Percentiles rank a stretch among this genome's conserved stretches.
Conservation (phyloP, 53 echinoderm and acorn worm species). For the Luidia sarsii region DNA sequence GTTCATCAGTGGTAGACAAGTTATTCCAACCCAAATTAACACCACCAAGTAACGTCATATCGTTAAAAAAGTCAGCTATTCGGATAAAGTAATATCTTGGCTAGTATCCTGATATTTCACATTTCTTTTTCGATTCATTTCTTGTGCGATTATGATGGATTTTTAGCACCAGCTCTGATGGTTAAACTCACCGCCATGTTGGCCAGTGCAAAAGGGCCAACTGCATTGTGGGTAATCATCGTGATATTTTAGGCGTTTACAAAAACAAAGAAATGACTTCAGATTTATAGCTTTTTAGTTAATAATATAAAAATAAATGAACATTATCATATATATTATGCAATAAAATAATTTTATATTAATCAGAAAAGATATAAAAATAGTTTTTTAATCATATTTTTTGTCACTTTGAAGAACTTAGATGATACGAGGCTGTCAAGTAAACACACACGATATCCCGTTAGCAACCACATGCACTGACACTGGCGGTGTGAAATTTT, state of each 20-base stretch:
- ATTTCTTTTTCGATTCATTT: too few species aligned
- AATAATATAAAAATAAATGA: neutral
- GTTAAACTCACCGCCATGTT: constrained; percentile 90
- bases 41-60: too few species aligned
- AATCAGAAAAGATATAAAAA: too few species aligned
- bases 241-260: neutral
- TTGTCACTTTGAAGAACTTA: neutral
- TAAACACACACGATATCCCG: constrained; percentile 39
- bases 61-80: too few species aligned
- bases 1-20: too few species aligned
- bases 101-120: too few species aligned
- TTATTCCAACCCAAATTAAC: too few species aligned
- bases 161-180: neutral
- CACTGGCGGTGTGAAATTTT: neutral
- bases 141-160: constrained; percentile 22
- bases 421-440: constrained; percentile 54
- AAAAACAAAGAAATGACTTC: neutral
- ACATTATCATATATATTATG: too few species aligned
- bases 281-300: neutral
- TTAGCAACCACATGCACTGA: constrained; percentile 18
- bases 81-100: too few species aligned
- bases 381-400: neutral
- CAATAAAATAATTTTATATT: too few species aligned
- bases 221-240: constrained; percentile 13
- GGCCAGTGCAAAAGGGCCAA: constrained; percentile 55